A percentile compares a stretch with the other conserved stretches of the same genome.
Evolutionary conservation across 2,113 vertebrate species (phyloP).

Genomic region (Pluvianellus socialis): DNA sequence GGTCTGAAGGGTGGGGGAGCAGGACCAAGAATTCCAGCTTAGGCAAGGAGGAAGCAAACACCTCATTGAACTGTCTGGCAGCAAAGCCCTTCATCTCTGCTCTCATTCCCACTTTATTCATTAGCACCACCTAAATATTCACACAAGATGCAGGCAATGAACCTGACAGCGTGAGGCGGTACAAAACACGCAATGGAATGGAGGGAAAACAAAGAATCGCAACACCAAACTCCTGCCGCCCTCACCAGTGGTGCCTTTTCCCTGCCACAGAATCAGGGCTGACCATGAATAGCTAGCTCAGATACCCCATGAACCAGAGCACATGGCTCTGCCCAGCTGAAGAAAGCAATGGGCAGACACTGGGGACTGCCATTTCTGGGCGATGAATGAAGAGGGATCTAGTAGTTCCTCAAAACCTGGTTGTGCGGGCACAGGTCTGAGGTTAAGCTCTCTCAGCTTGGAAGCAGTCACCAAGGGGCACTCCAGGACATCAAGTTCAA

Average conservation of each 20-base stretch:
- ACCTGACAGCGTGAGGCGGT: accelerated
- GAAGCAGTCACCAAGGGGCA: not conserved
- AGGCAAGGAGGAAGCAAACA: not conserved
- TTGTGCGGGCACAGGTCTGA: not conserved
- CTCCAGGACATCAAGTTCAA: not conserved
- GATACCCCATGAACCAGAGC: not conserved
- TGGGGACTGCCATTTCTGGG: not conserved
- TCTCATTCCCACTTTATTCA: not conserved
- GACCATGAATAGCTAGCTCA: not conserved
- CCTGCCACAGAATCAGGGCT: not conserved
- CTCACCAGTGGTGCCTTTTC: not conserved
- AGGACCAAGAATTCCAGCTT: not conserved
- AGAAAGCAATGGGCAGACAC: not conserved
- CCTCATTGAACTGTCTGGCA: not conserved
- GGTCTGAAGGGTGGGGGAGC: not conserved
- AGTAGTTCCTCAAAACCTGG: not conserved
- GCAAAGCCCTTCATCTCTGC: not conserved
- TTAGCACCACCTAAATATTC: not conserved
- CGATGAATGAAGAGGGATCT: not conserved
- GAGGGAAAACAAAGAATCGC: not conserved
- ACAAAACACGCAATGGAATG: accelerated
- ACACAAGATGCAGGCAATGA: not conserved
- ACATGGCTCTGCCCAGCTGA: not conserved
- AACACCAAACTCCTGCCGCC: not conserved
- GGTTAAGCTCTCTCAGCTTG: not conserved